Conservation (phyloP, 2,797 vertebrate genomes). For the Aldrovandia affinis region DNA sequence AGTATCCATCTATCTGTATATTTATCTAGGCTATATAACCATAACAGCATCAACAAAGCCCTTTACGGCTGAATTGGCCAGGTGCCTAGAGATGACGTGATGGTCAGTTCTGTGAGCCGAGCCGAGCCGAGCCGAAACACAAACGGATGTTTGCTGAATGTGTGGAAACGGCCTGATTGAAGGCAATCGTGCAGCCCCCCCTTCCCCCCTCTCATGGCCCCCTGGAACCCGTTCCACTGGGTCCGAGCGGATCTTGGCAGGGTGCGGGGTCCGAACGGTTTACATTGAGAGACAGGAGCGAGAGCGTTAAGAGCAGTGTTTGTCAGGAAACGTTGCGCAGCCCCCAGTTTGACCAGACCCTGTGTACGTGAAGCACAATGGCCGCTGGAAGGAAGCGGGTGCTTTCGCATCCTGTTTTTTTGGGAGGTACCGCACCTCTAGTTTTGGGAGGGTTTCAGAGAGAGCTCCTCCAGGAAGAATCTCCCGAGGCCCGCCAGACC, state of each 20-base stretch:
- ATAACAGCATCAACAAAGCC: no score
- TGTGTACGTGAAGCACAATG: slow-evolving; percentile 53
- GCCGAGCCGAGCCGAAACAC: neutral
- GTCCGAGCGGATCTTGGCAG: neutral
- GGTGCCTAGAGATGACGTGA: neutral
- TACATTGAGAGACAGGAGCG: neutral
- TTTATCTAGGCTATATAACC: no score
- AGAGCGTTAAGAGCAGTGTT: neutral
- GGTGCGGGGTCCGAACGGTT: neutral
- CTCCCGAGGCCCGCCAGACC: neutral
- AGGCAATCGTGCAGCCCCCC: neutral
- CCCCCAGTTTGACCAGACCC: neutral
- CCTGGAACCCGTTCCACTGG: neutral
- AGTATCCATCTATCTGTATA: no score
- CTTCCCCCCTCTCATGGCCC: neutral
- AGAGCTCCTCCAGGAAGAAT: slow-evolving; percentile 7
- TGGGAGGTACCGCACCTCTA: slow-evolving; percentile 21
- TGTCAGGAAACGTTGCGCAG: neutral
- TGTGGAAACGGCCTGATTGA: neutral
- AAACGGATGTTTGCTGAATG: neutral
- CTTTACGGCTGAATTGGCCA: no score
- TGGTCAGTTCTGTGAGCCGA: neutral
- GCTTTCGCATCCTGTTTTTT: slow-evolving; percentile 62
- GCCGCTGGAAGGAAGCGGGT: slow-evolving; percentile 58
- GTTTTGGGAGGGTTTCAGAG: neutral